Conservation (phyloP, 2,888 invertebrate species). For the Tupiocoris notatus region DNA sequence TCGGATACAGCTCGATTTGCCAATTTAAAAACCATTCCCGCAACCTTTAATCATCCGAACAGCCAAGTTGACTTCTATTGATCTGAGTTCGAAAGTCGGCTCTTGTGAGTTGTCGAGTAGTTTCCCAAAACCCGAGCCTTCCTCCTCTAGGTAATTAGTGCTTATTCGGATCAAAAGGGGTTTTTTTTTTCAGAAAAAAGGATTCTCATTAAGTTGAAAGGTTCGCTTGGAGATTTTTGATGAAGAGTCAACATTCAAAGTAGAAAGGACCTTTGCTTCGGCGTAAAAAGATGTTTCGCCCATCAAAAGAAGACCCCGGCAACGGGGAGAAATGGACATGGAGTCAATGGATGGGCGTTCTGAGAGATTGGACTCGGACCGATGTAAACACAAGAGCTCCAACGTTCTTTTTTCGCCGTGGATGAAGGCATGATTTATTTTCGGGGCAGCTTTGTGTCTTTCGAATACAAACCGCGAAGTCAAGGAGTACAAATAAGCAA, state of each 20-base stretch:
- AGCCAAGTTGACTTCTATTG: not conserved
- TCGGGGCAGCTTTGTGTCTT: not conserved
- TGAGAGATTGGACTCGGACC: conserved; percentile 23
- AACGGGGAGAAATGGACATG: conserved; percentile 15
- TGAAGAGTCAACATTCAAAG: conserved; percentile 33
- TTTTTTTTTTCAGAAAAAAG: not conserved
- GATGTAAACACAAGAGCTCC: conserved; percentile 11
- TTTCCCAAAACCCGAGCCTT: not conserved
- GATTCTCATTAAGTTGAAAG: conserved; percentile 35
- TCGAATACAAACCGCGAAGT: not conserved
- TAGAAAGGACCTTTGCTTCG: conserved; percentile 1
- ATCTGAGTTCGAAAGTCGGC: not conserved
- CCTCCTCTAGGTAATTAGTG: not conserved
- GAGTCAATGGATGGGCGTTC: not conserved
- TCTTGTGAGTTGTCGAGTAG: not conserved
- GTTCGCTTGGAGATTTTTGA: conserved; percentile 17
- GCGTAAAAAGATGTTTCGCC: conserved; percentile 19
- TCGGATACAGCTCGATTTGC: too few relatives aligned
- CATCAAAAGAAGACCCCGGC: conserved; percentile 16
- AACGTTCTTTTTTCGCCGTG: not conserved
- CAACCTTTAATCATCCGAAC: too few relatives aligned
- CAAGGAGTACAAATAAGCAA: not conserved
- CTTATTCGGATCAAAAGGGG: not conserved
- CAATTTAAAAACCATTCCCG: too few relatives aligned
- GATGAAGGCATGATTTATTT: not conserved